phyloP scores from a whole-genome alignment of 2,113 vertebrate genomes.

The Anolis carolinensis region DNA sequence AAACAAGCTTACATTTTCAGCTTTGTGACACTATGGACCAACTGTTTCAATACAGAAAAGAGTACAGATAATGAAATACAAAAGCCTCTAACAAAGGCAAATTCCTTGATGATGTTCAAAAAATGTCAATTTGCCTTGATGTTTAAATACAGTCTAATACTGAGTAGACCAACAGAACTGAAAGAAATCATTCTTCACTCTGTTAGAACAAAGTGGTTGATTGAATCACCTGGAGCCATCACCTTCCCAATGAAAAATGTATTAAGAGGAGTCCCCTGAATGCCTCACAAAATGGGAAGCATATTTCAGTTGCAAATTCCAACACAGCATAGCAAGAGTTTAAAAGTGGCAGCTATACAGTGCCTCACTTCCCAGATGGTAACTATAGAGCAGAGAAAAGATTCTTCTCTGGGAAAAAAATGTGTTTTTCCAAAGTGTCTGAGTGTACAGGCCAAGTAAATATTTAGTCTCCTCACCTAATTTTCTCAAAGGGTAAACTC shows the following conservation, averaged over 20 bases:
- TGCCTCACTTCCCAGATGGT: conserved; percentile 8
- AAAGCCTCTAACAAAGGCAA: neutral
- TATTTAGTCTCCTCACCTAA: neutral
- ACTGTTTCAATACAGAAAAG: neutral
- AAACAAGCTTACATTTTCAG: neutral
- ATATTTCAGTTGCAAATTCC: conserved; percentile 23
- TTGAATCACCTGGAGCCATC: conserved; percentile 1
- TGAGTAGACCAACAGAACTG: neutral
- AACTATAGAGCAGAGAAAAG: neutral
- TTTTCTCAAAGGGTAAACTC: neutral
- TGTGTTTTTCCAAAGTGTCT: no score
- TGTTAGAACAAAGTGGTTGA: neutral
- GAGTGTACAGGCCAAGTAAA: neutral
- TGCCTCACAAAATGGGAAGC: conserved; percentile 22
- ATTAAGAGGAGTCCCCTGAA: neutral
- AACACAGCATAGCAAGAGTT: conserved; percentile 5
- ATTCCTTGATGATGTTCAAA: neutral
- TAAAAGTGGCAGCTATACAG: neutral
- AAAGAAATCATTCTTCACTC: neutral
- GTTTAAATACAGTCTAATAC: neutral
- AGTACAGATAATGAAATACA: neutral
- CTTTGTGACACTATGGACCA: neutral
- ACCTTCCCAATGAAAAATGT: conserved; percentile 15
- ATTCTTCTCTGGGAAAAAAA: neutral
- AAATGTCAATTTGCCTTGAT: neutral